Evolutionary conservation across 2,888 invertebrate species (phyloP).

Genomic region (Odontocolon sp.): DNA sequence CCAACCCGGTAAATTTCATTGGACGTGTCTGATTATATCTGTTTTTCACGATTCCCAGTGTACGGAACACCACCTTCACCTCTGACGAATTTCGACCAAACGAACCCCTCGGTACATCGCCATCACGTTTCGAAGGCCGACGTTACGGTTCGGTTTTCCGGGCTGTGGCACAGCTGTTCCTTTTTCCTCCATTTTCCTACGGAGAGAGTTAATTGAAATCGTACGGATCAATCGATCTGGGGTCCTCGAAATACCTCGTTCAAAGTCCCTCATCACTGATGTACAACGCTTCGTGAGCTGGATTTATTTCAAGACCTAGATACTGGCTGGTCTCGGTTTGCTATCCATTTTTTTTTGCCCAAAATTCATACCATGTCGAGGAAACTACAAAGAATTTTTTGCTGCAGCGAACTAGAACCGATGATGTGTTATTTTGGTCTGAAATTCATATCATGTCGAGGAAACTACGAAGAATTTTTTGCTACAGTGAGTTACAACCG

Average conservation of each 20-base stretch:
- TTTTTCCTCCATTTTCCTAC: conserved; percentile 44
- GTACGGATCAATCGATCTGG: conserved; percentile 68
- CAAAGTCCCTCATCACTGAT: conserved; percentile 30
- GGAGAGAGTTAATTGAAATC: conserved; percentile 70
- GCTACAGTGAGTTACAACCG: too few species aligned
- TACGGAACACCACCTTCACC: conserved; percentile 17
- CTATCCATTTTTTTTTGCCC: not conserved
- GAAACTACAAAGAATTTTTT: too few species aligned
- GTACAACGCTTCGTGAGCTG: not conserved
- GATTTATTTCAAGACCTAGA: conserved; percentile 4
- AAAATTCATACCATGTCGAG: too few species aligned
- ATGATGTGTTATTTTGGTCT: too few species aligned
- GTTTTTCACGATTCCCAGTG: conserved; percentile 4
- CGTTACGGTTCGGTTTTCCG: conserved; percentile 52
- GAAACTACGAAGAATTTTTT: too few species aligned
- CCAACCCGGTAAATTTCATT: not conserved
- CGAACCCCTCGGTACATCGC: conserved; percentile 25
- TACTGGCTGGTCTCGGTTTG: conserved; percentile 2
- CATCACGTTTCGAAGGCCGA: conserved; percentile 45
- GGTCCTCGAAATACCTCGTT: conserved; percentile 45
- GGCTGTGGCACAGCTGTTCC: conserved; percentile 46
- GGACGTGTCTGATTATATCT: not conserved
- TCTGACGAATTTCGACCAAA: conserved; percentile 31
- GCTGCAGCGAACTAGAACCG: too few species aligned
- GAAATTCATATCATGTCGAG: too few species aligned